phyloP scores from a whole-genome alignment of 2,113 vertebrate genomes.

The Nycticebus coucang region DNA sequence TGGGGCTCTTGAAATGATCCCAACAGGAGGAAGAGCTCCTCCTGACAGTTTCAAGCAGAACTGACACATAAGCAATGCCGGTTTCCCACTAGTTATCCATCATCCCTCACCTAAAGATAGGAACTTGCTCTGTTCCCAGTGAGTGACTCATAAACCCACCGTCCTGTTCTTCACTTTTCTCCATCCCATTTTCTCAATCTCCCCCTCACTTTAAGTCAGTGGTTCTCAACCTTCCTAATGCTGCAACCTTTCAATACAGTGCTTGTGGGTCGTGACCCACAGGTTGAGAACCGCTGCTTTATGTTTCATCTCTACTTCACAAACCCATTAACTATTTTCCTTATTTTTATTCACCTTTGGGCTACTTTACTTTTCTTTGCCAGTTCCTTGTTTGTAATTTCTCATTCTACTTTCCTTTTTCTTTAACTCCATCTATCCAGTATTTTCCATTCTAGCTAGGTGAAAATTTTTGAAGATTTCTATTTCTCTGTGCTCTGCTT shows the following conservation, averaged over 20 bases:
- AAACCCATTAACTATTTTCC: background rate
- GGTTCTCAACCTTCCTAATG: no score
- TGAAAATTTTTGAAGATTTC: background rate
- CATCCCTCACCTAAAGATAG: slow-evolving; percentile 9
- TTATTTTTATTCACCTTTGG: slow-evolving; percentile 16
- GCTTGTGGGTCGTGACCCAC: no score
- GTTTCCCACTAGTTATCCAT: slow-evolving; percentile 76
- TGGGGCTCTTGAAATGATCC: slow-evolving; percentile 83
- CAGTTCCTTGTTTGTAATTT: background rate
- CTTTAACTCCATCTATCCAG: background rate
- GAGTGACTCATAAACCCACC: background rate
- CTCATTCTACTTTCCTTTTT: background rate
- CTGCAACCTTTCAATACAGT: no score
- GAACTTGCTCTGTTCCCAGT: background rate
- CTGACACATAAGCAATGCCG: slow-evolving; percentile 81
- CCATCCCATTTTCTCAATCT: slow-evolving; percentile 15
- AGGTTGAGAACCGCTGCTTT: background rate
- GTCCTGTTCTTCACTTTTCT: background rate
- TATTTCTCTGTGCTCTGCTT: background rate
- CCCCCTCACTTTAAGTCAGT: background rate
- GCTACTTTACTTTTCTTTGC: background rate
- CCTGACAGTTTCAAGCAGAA: slow-evolving; percentile 80
- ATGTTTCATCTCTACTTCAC: background rate
- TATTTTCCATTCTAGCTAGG: background rate
- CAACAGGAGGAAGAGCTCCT: slow-evolving; percentile 69